Evolutionary conservation across 1,140 invertebrate species (phyloP).

Genomic region (Drosophila pseudoananassae): DNA sequence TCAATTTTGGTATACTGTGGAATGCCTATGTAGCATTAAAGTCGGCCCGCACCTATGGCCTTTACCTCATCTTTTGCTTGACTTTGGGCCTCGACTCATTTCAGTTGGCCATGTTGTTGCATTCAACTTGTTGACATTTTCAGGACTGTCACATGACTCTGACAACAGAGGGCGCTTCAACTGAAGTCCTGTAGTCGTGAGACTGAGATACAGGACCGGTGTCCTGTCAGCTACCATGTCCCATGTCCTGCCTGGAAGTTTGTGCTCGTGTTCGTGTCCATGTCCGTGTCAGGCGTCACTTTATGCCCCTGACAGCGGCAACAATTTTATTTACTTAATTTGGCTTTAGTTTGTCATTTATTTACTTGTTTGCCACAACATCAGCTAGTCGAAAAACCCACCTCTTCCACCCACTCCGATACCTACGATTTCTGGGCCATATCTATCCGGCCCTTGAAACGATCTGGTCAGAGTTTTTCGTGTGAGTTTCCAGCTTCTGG

Average conservation of each 20-base stretch:
- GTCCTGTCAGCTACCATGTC: slow-evolving; percentile 30
- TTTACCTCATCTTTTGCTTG: slow-evolving; percentile 30
- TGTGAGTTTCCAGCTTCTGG: slow-evolving; percentile 68
- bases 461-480: slow-evolving; percentile 23
- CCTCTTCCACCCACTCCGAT: slow-evolving; percentile 7
- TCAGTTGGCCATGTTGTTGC: slow-evolving; percentile 18
- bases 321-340: slow-evolving; percentile 83
- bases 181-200: slow-evolving; percentile 18
- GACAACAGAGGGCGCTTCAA: slow-evolving; percentile 9
- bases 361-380: slow-evolving; percentile 79
- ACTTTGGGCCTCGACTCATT: slow-evolving; percentile 12
- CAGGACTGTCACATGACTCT: slow-evolving; percentile 49
- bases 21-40: slow-evolving; percentile 17
- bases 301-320: slow-evolving; percentile 76
- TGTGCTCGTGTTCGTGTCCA: slow-evolving; percentile 40
- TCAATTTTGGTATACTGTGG: slow-evolving; percentile 8
- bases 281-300: slow-evolving; percentile 73
- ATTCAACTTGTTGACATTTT: slow-evolving; percentile 59
- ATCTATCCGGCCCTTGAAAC: slow-evolving; percentile 13
- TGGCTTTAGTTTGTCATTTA: slow-evolving; percentile 83
- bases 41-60: slow-evolving; percentile 22
- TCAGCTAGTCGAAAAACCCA: slow-evolving; percentile 33
- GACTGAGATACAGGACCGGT: slow-evolving; percentile 35
- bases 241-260: slow-evolving; percentile 30
- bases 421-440: slow-evolving; percentile 23